Evolutionary conservation across 2,797 vertebrate species (phyloP).

Genomic region (Neosalanx taihuensis): DNA sequence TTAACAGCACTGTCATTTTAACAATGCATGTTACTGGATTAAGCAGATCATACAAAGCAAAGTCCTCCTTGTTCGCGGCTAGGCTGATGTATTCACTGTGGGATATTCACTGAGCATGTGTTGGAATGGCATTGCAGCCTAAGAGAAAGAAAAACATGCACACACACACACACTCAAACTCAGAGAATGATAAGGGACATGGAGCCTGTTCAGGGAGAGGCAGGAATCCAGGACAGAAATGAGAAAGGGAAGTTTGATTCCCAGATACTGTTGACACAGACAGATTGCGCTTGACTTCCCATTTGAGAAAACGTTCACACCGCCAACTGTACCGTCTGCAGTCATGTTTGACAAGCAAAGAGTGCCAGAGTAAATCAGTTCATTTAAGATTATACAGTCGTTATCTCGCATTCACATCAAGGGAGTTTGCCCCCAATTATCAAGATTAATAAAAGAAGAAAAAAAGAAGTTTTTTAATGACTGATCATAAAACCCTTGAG

Average conservation of each 20-base stretch:
- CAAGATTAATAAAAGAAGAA: too few species aligned
- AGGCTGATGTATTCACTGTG: neutral
- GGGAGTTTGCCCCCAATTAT: too few species aligned
- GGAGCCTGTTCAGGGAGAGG: neutral
- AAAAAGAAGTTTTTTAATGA: too few species aligned
- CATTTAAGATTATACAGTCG: too few species aligned
- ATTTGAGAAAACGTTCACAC: too few species aligned
- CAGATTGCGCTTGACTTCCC: constrained; percentile 20
- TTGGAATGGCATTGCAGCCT: neutral
- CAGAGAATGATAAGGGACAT: neutral
- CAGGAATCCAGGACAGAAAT: constrained; percentile 9
- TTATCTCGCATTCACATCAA: too few species aligned
- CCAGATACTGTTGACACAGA: constrained; percentile 30
- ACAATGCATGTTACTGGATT: neutral
- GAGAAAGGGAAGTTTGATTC: constrained; percentile 15
- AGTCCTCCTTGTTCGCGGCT: neutral
- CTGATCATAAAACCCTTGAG: too few species aligned
- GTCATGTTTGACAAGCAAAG: too few species aligned
- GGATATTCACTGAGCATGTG: neutral
- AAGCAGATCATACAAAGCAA: neutral
- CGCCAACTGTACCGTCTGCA: too few species aligned
- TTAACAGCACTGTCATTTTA: neutral
- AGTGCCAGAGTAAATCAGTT: too few species aligned
- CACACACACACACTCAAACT: constrained; percentile 1
- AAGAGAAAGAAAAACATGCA: neutral